phyloP scores from a whole-genome alignment of 2,797 vertebrate genomes.

The Amblyopsis hoosieri region DNA sequence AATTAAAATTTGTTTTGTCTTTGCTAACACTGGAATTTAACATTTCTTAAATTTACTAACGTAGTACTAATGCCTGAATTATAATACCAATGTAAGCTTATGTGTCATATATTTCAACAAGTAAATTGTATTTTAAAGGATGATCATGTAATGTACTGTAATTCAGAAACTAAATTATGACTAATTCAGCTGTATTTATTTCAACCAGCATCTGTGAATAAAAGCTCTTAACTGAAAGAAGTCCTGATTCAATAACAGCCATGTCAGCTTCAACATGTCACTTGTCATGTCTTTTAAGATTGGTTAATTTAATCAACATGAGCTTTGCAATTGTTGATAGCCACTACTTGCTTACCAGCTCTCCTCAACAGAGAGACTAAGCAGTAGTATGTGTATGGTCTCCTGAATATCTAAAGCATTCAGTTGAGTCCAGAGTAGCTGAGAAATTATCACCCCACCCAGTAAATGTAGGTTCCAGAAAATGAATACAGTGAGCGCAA shows the following conservation, averaged over 20 bases:
- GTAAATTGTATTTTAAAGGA: slow-evolving; percentile 68
- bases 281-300: no score
- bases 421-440: no score
- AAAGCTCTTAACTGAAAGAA: slow-evolving; percentile 53
- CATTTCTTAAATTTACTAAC: slow-evolving; percentile 26
- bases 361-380: no score
- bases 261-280: no score
- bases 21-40: slow-evolving; percentile 29
- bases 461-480: no score
- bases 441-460: no score
- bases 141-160: slow-evolving; percentile 37
- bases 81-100: slow-evolving; percentile 34
- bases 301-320: no score
- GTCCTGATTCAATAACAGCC: neutral
- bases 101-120: slow-evolving; percentile 33
- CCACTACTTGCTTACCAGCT: no score
- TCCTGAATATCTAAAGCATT: no score
- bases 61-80: slow-evolving; percentile 29
- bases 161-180: slow-evolving; percentile 19
- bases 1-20: neutral
- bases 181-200: slow-evolving; percentile 53
- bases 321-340: no score
- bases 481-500: no score
- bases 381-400: no score
- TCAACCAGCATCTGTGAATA: slow-evolving; percentile 61